These are phyloP conservation scores for Nephrotoma flavescens DNA, from an alignment of 2,888 invertebrate genomes.

Conservation along the genomic window DNA sequence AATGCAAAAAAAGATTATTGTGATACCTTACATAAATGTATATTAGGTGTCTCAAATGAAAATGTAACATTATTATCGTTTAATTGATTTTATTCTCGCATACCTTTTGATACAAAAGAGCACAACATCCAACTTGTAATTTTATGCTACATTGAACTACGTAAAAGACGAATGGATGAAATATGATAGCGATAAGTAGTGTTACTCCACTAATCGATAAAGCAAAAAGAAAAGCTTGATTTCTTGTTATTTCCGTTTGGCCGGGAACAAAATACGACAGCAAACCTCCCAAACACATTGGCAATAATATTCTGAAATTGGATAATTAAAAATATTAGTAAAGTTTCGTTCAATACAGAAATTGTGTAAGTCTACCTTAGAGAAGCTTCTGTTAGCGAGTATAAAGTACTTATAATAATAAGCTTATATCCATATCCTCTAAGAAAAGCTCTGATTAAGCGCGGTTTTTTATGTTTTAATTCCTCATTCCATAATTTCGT, in stretches of 20 bases:
- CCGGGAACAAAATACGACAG: conserved; percentile 45
- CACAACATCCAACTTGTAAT: conserved; percentile 44
- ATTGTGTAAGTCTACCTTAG: conserved; percentile 20
- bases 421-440: conserved; percentile 32
- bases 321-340: conserved; percentile 6
- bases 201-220: conserved; percentile 44
- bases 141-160: conserved; percentile 55
- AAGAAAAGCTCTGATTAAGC: conserved; percentile 30
- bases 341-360: neutral
- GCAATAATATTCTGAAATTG: conserved; percentile 42
- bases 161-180: conserved; percentile 60
- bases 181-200: conserved; percentile 39
- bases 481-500: conserved; percentile 31
- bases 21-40: no score
- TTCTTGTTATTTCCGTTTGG: conserved; percentile 34
- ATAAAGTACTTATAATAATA: conserved; percentile 22
- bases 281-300: conserved; percentile 48
- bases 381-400: conserved; percentile 22
- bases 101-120: conserved; percentile 14
- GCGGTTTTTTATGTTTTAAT: conserved; percentile 28
- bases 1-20: no score
- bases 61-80: no score
- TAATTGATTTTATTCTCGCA: neutral
- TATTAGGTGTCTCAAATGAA: no score
- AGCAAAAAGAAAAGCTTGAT: conserved; percentile 52